phyloP scores from a whole-genome alignment of 2,888 invertebrate species.

The Diadegma fenestrale region DNA sequence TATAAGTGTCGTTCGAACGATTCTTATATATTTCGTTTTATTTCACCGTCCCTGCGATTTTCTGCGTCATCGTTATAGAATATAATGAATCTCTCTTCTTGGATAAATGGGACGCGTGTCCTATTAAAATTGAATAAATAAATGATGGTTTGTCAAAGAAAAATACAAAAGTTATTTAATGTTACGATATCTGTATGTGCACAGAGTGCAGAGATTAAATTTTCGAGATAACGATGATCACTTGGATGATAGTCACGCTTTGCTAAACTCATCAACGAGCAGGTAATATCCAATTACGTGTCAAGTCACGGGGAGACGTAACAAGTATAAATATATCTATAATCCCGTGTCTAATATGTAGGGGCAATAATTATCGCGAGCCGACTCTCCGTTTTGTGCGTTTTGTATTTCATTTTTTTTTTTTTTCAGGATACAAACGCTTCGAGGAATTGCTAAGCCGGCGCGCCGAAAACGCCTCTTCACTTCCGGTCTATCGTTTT shows the following conservation, averaged over 20 bases:
- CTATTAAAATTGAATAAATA: not conserved
- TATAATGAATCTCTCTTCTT: not conserved
- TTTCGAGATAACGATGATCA: constrained; percentile 48
- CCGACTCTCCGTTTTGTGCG: constrained; percentile 6
- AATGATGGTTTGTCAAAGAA: constrained; percentile 23
- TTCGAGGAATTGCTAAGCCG: constrained; percentile 35
- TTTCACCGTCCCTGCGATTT: not conserved
- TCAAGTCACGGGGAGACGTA: constrained; percentile 28
- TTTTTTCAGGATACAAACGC: not conserved
- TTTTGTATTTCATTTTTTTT: too few species aligned
- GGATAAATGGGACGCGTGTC: not conserved
- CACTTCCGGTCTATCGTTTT: constrained; percentile 39
- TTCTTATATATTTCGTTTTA: not conserved
- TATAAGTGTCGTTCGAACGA: too few species aligned
- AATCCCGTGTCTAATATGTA: not conserved
- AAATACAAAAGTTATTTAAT: constrained; percentile 33
- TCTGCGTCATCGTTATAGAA: not conserved
- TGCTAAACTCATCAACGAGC: constrained; percentile 38
- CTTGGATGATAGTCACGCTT: constrained; percentile 40
- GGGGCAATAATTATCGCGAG: constrained; percentile 40
- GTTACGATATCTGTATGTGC: not conserved
- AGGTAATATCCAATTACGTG: constrained; percentile 49
- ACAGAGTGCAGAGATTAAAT: constrained; percentile 20
- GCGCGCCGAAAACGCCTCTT: constrained; percentile 47
- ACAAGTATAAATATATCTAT: constrained; percentile 21